phyloP scores from a whole-genome alignment of 2,888 invertebrate genomes.

The Meteorus cinctellus region DNA sequence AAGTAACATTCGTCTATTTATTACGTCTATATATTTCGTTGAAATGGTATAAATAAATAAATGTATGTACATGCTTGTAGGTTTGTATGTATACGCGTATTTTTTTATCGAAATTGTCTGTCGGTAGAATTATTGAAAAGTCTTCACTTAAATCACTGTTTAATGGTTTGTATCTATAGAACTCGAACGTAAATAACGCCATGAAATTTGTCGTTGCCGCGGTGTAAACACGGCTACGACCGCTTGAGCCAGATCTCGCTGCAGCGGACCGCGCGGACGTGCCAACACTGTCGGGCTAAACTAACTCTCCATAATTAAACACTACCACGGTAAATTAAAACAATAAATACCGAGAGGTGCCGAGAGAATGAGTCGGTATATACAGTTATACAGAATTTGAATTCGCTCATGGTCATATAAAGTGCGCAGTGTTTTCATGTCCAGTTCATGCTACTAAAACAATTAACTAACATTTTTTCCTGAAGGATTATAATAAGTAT shows the following conservation, averaged over 20 bases:
- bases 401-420: not conserved
- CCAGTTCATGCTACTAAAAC: not conserved
- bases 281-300: conserved; percentile 55
- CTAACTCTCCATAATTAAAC: conserved; percentile 72
- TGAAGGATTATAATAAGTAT: not conserved
- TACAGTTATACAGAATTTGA: conserved; percentile 20
- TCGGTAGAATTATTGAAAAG: conserved; percentile 36
- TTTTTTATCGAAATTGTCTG: not conserved
- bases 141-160: conserved; percentile 41
- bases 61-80: not conserved
- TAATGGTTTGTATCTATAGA: conserved; percentile 28
- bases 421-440: not conserved
- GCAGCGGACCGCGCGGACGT: conserved; percentile 30
- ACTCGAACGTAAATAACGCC: conserved; percentile 42
- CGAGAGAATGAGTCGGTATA: conserved; percentile 19
- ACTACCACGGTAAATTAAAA: conserved; percentile 69
- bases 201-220: conserved; percentile 47
- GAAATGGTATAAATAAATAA: not conserved
- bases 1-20: not conserved
- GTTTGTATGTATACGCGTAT: not conserved
- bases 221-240: conserved; percentile 45
- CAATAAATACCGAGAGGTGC: conserved; percentile 65
- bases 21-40: not conserved
- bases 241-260: conserved; percentile 37
- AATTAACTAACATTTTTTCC: not conserved